These are phyloP conservation scores for Calliphora vicina DNA, from an alignment of 1,140 invertebrate species.

Conservation along the genomic window DNA sequence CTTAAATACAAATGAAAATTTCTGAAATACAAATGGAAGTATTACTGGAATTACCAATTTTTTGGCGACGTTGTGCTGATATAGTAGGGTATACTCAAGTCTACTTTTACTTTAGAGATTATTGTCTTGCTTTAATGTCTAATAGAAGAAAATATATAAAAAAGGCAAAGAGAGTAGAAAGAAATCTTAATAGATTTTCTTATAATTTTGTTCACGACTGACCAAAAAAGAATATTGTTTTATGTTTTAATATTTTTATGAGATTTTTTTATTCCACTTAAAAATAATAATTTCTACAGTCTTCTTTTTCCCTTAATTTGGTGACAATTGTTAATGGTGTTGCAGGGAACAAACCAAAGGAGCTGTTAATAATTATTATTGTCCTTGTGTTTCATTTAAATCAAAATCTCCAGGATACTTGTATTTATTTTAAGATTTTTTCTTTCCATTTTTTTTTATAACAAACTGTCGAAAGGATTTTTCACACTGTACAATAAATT, in stretches of 20 bases:
- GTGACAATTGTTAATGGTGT: not conserved
- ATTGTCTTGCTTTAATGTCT: no score
- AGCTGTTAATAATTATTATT: not conserved
- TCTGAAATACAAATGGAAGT: no score
- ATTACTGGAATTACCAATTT: no score
- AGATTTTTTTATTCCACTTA: not conserved
- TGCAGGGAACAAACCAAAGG: not conserved
- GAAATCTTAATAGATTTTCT: not conserved
- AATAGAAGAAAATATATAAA: not conserved
- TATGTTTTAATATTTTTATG: not conserved
- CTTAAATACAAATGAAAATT: no score
- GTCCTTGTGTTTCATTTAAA: not conserved
- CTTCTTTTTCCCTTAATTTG: not conserved
- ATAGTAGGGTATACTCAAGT: no score
- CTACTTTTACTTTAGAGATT: no score
- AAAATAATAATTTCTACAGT: not conserved
- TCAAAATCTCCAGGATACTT: not conserved
- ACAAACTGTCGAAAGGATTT: conserved; percentile 12
- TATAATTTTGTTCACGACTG: not conserved
- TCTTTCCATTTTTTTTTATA: not conserved
- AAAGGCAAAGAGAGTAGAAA: not conserved
- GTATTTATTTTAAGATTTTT: not conserved
- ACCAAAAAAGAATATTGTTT: not conserved
- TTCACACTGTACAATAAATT: not conserved
- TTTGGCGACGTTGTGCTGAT: no score